phyloP scores from a whole-genome alignment of 1,140 invertebrate species.

The Triops cancriformis region DNA sequence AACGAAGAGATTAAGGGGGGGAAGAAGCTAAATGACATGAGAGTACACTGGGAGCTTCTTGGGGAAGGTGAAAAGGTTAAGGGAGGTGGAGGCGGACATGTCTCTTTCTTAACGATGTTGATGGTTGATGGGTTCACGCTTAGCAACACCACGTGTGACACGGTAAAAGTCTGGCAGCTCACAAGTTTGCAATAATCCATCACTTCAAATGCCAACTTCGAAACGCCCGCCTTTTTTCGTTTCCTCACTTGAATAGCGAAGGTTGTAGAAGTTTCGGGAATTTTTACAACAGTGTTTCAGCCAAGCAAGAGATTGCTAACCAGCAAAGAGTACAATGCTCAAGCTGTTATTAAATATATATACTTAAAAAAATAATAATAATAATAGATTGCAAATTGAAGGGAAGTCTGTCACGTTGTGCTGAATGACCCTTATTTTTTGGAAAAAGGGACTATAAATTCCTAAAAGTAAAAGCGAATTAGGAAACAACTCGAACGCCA shows the following conservation, averaged over 20 bases:
- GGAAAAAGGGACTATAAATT: too few species aligned
- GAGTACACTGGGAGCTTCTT: background rate
- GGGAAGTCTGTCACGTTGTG: too few species aligned
- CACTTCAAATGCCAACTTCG: background rate
- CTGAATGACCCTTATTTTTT: too few species aligned
- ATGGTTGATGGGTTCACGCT: conserved; percentile 10
- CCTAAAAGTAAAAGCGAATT: background rate
- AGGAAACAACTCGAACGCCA: background rate
- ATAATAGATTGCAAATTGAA: background rate
- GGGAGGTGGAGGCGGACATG: background rate
- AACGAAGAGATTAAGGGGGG: background rate
- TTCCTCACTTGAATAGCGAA: background rate
- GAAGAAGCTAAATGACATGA: conserved; percentile 9
- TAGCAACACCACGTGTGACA: conserved; percentile 3
- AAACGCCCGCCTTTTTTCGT: background rate
- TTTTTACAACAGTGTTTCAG: too few species aligned
- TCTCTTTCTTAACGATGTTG: conserved; percentile 14
- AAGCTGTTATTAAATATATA: too few species aligned
- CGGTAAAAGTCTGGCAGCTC: background rate
- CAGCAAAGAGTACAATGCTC: too few species aligned
- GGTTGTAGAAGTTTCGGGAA: background rate
- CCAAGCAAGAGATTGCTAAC: too few species aligned
- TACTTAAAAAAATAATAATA: background rate
- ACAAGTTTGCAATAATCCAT: background rate
- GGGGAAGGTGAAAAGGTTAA: conserved; percentile 8